A percentile compares a stretch with the other conserved stretches of the same genome.
Evolutionary conservation across 1,140 invertebrate genomes (phyloP).

Genomic region (Palaemon carinicauda): DNA sequence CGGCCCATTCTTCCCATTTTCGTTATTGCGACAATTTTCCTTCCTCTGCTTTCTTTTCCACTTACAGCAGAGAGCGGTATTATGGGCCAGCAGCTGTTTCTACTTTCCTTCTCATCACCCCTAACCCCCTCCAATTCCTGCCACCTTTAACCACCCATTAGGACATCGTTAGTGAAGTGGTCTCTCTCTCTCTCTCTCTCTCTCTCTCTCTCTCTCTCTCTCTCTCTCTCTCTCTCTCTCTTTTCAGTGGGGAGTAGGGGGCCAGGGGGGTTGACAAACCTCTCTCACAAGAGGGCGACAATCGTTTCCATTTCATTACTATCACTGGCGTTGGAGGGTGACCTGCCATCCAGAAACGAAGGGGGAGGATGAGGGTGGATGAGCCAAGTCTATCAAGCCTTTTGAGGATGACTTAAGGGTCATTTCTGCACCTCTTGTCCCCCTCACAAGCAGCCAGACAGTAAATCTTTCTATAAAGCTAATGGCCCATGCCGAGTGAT

Average conservation of each 20-base stretch:
- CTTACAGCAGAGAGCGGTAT: too few species aligned
- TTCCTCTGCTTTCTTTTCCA: too few species aligned
- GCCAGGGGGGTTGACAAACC: background rate
- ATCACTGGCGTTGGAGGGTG: slow-evolving; percentile 11
- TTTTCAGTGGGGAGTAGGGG: background rate
- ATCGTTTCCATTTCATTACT: slow-evolving; percentile 48
- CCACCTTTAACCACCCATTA: background rate
- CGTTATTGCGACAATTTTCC: too few species aligned
- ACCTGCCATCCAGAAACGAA: slow-evolving; percentile 10
- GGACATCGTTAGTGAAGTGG: too few species aligned
- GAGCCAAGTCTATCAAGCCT: background rate
- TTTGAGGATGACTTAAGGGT: slow-evolving; percentile 22
- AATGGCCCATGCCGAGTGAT: slow-evolving; percentile 48
- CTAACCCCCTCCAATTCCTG: background rate
- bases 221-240: background rate
- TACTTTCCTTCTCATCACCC: too few species aligned
- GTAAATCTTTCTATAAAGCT: slow-evolving; percentile 49
- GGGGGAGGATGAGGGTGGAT: background rate
- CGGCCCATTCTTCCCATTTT: too few species aligned
- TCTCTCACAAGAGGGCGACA: background rate
- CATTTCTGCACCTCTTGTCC: slow-evolving; percentile 18
- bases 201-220: background rate
- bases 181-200: background rate
- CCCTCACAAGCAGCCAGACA: slow-evolving; percentile 37
- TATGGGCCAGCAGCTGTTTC: background rate